Conservation (phyloP, 2,797 vertebrate species). For the Emys orbicularis region DNA sequence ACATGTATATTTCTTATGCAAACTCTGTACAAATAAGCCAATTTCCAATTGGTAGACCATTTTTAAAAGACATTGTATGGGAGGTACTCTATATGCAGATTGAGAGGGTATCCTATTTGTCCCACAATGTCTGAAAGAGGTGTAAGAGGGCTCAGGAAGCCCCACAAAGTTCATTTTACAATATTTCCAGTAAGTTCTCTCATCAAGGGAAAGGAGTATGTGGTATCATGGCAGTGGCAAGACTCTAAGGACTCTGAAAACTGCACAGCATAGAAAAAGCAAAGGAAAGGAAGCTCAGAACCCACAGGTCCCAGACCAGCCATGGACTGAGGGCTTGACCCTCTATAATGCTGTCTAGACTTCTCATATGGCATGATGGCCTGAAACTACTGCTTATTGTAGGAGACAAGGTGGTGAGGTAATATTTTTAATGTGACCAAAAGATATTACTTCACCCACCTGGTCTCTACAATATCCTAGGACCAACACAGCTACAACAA, state of each 20-base stretch:
- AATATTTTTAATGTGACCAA: not conserved
- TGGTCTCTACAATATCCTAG: not conserved
- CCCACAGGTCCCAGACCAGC: not conserved
- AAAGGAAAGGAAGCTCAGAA: not conserved
- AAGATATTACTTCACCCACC: not conserved
- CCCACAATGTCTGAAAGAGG: too few species aligned
- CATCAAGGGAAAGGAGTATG: not conserved
- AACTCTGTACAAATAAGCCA: not conserved
- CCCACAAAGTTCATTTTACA: not conserved
- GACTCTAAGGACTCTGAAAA: not conserved
- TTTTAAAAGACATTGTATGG: accelerated
- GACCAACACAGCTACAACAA: not conserved
- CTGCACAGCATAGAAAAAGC: not conserved
- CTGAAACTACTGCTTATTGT: not conserved
- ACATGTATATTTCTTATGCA: not conserved
- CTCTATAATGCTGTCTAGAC: not conserved
- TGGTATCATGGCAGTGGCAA: not conserved
- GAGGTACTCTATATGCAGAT: not conserved
- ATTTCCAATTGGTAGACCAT: not conserved
- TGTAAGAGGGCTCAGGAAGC: not conserved
- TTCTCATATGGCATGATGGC: not conserved
- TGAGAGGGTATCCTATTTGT: too few species aligned
- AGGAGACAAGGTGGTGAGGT: not conserved
- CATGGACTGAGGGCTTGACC: not conserved
- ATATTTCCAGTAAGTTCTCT: not conserved